A percentile compares a stretch with the other conserved stretches of the same genome.
Conservation (phyloP, 2,113 vertebrate species). For the Tinamus guttatus region DNA sequence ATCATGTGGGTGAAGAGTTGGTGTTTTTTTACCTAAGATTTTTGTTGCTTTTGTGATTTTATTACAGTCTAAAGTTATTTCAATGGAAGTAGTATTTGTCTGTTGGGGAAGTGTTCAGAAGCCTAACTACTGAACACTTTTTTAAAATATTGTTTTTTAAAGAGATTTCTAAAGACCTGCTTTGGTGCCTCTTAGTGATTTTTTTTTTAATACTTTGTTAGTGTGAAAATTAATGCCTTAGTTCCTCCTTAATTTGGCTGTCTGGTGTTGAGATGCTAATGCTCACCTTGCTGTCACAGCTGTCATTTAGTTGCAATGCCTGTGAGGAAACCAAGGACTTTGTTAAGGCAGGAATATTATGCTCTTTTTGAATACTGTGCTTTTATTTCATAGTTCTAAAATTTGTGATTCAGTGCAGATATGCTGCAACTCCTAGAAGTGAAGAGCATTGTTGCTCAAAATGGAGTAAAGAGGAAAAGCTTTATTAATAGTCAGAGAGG, state of each 20-base stretch:
- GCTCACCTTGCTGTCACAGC: neutral
- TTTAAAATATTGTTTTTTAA: neutral
- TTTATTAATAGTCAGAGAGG: neutral
- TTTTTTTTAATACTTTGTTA: neutral
- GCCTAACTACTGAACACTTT: neutral
- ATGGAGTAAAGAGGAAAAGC: neutral
- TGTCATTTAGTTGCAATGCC: neutral
- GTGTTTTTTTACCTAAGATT: neutral
- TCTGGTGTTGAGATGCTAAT: neutral
- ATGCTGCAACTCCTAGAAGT: neutral
- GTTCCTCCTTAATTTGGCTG: neutral
- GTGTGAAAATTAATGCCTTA: neutral
- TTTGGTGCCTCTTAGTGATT: neutral
- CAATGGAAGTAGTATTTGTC: neutral
- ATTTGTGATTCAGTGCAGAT: neutral
- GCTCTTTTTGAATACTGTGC: neutral
- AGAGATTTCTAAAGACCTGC: neutral
- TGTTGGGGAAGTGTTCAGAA: neutral
- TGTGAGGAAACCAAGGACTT: neutral
- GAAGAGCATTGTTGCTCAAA: neutral
- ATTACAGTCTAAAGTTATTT: neutral
- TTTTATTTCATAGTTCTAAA: neutral
- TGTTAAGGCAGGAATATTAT: neutral
- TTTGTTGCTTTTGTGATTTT: neutral
- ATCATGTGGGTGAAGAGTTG: neutral